Evolutionary conservation across 2,113 vertebrate species (phyloP).

Genomic region (Stegastes partitus): DNA sequence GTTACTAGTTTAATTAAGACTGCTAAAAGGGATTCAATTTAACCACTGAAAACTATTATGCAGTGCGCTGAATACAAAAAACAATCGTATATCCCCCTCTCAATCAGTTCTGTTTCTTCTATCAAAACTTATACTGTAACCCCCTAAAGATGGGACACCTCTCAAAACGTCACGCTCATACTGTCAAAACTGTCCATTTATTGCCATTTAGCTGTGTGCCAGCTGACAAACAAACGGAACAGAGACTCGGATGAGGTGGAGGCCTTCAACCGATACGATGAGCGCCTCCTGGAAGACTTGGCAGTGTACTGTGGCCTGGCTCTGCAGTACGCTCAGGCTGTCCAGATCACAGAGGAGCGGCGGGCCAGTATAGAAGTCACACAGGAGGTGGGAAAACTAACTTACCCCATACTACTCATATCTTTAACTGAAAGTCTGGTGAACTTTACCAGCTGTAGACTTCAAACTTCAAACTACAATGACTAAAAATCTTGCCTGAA

Average conservation of each 20-base stretch:
- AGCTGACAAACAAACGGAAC: conserved; percentile 91
- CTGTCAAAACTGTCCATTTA: not conserved
- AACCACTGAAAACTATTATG: too few relatives aligned
- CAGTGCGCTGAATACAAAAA: too few relatives aligned
- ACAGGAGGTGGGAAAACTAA: conserved; percentile 86
- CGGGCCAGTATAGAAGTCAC: conserved; percentile 94
- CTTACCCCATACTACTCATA: not conserved
- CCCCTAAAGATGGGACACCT: too few relatives aligned
- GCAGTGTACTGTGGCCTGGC: conserved; percentile 94
- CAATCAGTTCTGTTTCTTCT: not conserved
- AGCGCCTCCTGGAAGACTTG: conserved; percentile 93
- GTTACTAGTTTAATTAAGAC: not conserved
- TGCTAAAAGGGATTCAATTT: not conserved
- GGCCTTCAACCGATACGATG: conserved; percentile 91
- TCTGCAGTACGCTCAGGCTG: conserved; percentile 91
- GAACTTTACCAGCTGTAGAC: not conserved
- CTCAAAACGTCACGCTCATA: not conserved
- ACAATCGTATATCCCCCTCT: not conserved
- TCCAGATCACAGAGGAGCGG: conserved; percentile 89
- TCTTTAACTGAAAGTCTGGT: not conserved
- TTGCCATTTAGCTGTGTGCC: conserved; percentile 88
- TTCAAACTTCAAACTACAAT: too few relatives aligned
- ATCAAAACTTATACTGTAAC: not conserved
- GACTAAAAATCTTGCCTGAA: not conserved
- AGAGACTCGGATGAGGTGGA: conserved; percentile 86